Conservation (phyloP, 2,113 vertebrate genomes). For the Thunnus thynnus region DNA sequence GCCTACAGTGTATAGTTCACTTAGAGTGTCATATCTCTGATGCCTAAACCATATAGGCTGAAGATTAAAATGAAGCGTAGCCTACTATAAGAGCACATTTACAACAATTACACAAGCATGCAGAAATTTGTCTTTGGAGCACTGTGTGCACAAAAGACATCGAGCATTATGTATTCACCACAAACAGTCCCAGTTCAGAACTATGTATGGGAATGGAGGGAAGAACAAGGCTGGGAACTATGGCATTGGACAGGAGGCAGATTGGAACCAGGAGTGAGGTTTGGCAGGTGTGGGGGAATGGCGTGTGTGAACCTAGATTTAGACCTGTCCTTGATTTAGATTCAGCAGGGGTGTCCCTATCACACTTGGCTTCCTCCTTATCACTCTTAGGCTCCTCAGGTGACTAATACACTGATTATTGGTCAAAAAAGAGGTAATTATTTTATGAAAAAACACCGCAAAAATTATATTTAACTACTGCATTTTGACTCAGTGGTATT, state of each 20-base stretch:
- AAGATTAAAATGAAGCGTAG: background rate
- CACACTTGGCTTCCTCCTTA: background rate
- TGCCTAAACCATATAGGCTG: background rate
- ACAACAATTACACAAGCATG: background rate
- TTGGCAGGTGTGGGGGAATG: background rate
- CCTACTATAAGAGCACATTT: background rate
- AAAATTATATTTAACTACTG: background rate
- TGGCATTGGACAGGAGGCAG: background rate
- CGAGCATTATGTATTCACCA: background rate
- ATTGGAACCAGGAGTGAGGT: conserved; percentile 2
- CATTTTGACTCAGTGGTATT: background rate
- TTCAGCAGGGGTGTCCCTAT: background rate
- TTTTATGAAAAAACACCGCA: background rate
- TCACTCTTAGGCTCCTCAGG: background rate
- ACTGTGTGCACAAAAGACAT: too few species aligned
- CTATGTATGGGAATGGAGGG: background rate
- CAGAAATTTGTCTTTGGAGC: too few species aligned
- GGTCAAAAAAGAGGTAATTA: background rate
- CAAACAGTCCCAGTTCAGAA: too few species aligned
- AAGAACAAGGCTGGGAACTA: background rate
- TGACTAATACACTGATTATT: conserved; percentile 4
- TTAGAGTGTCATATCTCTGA: conserved; percentile 4
- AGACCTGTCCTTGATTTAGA: background rate
- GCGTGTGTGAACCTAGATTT: background rate
- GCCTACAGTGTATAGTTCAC: background rate